Conservation (phyloP, 2,888 invertebrate genomes). For the Epistrophella euchroma region DNA sequence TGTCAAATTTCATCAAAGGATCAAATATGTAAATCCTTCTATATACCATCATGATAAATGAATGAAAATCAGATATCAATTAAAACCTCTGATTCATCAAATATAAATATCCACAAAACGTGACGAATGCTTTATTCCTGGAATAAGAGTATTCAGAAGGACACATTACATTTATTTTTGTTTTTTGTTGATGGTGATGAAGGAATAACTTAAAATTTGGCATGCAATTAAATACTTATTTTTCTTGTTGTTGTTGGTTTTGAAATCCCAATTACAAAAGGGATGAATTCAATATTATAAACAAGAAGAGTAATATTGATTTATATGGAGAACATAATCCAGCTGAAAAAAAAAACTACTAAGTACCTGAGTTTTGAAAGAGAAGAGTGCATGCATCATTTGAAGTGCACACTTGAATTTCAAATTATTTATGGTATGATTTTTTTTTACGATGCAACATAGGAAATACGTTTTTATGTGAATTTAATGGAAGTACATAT, state of each 20-base stretch:
- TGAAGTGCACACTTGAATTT: neutral
- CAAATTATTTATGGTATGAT: neutral
- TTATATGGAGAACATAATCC: neutral
- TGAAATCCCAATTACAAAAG: neutral
- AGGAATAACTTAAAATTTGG: neutral
- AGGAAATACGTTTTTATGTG: neutral
- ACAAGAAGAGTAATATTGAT: neutral
- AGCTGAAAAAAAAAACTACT: neutral
- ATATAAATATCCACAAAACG: conserved; percentile 44
- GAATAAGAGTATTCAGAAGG: conserved; percentile 42
- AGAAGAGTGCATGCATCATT: neutral
- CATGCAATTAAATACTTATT: neutral
- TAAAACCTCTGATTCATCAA: conserved; percentile 49
- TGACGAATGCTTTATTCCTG: conserved; percentile 66
- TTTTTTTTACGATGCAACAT: neutral
- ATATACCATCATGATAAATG: neutral
- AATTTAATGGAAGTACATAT: conserved; percentile 8
- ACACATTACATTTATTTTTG: conserved; percentile 7
- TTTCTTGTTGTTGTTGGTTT: neutral
- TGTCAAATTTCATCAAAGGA: conserved; percentile 61
- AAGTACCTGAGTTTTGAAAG: neutral
- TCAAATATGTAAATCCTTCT: neutral
- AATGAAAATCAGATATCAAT: conserved; percentile 15
- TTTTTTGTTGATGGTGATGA: neutral
- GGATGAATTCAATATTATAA: neutral